Evolutionary conservation across 64 coral and sea anemone species (phyloP).

Genomic region (Stichodactyla mertensii): DNA sequence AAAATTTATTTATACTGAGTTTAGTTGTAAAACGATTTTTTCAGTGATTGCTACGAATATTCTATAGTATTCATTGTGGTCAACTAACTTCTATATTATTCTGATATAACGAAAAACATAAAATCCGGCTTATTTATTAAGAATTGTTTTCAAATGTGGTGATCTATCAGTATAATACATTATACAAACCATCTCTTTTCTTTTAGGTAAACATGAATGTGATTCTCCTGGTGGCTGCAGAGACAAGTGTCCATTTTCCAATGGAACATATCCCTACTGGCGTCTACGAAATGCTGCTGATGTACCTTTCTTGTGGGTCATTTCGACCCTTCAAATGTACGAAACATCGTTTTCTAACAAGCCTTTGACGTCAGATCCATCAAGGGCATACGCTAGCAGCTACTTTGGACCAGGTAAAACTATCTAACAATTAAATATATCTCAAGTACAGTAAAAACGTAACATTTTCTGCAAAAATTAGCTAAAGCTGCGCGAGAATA

Average conservation of each 20-base stretch:
- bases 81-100: no score
- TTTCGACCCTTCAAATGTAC: constrained; percentile 82
- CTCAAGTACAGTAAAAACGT: background rate
- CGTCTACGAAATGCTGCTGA: constrained; percentile 86
- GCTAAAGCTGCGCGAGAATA: background rate
- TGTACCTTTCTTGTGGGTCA: constrained; percentile 78
- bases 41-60: no score
- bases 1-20: no score
- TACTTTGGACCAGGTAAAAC: constrained; percentile 93
- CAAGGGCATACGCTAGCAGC: constrained; percentile 82
- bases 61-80: no score
- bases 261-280: constrained; percentile 96
- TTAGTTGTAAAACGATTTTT: no score
- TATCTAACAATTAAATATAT: background rate
- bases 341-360: constrained; percentile 74
- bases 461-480: background rate
- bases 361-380: constrained; percentile 65
- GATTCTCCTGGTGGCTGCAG: constrained; percentile 82
- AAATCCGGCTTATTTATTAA: no score
- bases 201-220: constrained; percentile 89
- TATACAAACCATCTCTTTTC: background rate
- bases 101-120: no score
- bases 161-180: no score
- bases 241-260: constrained; percentile 85
- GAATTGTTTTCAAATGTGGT: no score